Evolutionary conservation across 2,888 invertebrate genomes (phyloP), one percentile per base, ranked within the genome.

Genomic region (Nebria brevicollis): DNA sequence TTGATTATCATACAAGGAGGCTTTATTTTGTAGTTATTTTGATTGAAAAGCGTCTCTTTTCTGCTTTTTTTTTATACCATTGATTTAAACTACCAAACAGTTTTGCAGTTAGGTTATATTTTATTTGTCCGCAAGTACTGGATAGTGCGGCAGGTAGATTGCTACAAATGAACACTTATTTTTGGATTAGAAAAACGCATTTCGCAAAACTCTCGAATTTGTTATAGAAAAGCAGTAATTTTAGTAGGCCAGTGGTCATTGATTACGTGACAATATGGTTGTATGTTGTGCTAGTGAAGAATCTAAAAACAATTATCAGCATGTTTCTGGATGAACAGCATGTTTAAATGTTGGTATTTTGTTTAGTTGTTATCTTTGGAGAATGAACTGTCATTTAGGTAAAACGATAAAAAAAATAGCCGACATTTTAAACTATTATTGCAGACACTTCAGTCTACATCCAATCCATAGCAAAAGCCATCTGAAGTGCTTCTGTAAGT

Each of bases 401-500:
- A 54, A 70, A 20, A 11, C 26, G 70, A 25, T 70, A 25, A 26
- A 26, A 26, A 26, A 25, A 70, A 70, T 70, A 13, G 70, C 54
- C 73, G 41, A 73, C 41, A 73, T 73, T 42, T 26, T 76, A 66
- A 66, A 70, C 25, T 70, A 26, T 70, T 72, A 75, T 80, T 80
- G 75, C 80, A 80, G 80, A 80, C 68, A 66, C 80, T 80, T 80
- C 80, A 75, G 66, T 42, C 76, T 7, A 25, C 41, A 41, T 73
- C 76, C 26, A 20, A 66, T 10, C 80, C 80, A 66, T 80, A 80
- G 75, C 80, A 75, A 75, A 54, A 77, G 72, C 65, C 72, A n/a
- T 26, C 75, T 70, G 80, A 80, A 80, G 75, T 80, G n/a, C 80
- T 80, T 80, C 75, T 80, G 80, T 80, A 80, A 80, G 80, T 54